Conservation (phyloP, 2,113 vertebrate species). For the Chionomys nivalis region DNA sequence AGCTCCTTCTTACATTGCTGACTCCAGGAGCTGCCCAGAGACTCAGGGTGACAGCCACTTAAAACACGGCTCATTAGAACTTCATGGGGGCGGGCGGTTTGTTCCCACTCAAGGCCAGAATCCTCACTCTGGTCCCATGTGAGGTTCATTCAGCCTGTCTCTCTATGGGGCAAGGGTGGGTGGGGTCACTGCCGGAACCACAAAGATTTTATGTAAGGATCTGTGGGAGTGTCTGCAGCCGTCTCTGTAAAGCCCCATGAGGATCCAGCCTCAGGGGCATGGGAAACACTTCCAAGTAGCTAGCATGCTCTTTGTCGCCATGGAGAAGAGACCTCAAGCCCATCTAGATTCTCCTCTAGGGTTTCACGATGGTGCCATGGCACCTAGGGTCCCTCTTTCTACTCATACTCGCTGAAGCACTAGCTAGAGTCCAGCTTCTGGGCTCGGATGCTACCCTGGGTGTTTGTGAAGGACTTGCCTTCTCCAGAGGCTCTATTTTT, state of each 20-base stretch:
- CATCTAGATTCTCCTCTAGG: not conserved
- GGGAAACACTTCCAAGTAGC: not conserved
- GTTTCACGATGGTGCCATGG: not conserved
- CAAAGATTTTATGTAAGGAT: too few species aligned
- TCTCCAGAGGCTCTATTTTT: not conserved
- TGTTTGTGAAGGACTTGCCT: not conserved
- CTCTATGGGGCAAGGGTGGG: rapidly evolving
- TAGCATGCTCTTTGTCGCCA: not conserved
- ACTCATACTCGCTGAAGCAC: rapidly evolving
- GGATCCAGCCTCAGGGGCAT: not conserved
- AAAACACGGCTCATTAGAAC: not conserved
- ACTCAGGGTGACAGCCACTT: rapidly evolving
- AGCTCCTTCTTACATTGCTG: too few species aligned
- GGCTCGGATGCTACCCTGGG: rapidly evolving
- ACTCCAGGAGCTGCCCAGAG: not conserved
- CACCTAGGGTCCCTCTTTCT: not conserved
- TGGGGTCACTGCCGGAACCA: too few species aligned
- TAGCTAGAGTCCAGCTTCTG: not conserved
- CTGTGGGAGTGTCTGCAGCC: not conserved
- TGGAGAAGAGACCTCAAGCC: not conserved
- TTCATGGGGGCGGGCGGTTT: not conserved
- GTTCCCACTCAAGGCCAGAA: not conserved
- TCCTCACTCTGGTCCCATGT: not conserved
- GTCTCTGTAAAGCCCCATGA: not conserved
- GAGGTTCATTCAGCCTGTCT: not conserved